Base-by-base conservation (phyloP, 1,140 invertebrate genomes). In the Pissodes strobi region DNA sequence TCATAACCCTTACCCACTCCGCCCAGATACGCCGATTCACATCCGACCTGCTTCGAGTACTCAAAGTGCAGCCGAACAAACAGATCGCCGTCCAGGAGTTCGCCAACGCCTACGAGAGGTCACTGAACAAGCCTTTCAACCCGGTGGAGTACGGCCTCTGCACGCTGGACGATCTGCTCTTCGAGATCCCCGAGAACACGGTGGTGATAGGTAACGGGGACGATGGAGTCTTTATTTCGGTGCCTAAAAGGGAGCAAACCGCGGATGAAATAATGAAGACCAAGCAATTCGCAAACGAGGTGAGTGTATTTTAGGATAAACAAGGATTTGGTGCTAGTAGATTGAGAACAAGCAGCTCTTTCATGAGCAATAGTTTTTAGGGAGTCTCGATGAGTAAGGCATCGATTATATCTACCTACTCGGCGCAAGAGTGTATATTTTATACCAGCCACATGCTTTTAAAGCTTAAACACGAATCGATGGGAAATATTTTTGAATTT, bases 11-110 rank as follows among this genome's bases (percentile, higher is more conserved):
- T 8, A 91, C 93, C 3, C 92, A 95, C 74, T 83, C 88, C 39
- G 89, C 91, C 3, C 94, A 98, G 80, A 85, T 94, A 48, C 88
- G 91, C 56, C 85, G 95, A 48, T 98, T 97, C 77, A 92, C 92
- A 0, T 87, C 90, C 0, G 95, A 98, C 81, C 79, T 97, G 1
- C 75, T 95, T 1, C 86, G 92, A 58, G 85, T 97, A 1, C 76
- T 98, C 0, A 94, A 95, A 72, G 83, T 87, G 0, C 88, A 91
- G 67, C 85, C 88, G 1, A 86, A 84, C 37, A 95, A 93, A 76
- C 86, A 90, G 70, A 82, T 96, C 0, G 76, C 82, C 1, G 71
- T 93, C 0, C 83, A 83, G 9, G 88, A 94, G 43, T 87, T 97
- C 66, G 86, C 93, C 0, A 78, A 75, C 10, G 83, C 89, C 27